Evolutionary conservation across 2,797 vertebrate species (phyloP), one percentile per base, ranked within the genome.

Genomic region (Amniataba percoides): DNA sequence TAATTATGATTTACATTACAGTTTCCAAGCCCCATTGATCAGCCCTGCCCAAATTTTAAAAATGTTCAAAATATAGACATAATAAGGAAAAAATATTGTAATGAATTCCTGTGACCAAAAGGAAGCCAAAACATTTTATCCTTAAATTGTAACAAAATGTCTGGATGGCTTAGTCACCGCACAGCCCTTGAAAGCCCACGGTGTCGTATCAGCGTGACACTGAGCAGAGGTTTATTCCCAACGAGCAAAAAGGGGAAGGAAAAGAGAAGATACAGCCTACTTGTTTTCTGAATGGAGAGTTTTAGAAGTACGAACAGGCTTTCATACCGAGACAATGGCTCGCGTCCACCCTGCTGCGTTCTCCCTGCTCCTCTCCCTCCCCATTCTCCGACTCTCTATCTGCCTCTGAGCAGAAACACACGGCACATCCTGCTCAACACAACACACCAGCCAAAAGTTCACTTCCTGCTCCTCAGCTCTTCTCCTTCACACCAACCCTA

Each of bases 341-440:
- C 55, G 3, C 43, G 78, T 92, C 91, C 92, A 88, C 92, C 93
- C 92, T 15, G 91, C 91, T 93, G 92, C 70, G 89, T 77, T 90
- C 87, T 77, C 84, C 87, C 79, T 85, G 85, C 89, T 89, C 87
- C 88, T 89, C 90, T 88, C 91, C 82, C 83, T 86, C 88, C 83
- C 88, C 66, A 45, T 83, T 81, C 90, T 74, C 84, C 67, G 57
- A 82, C 74, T 80, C 73, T 89, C 80, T 89, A 91, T 94, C 93
- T 92, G 88, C 86, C 87, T 86, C 80, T 90, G 91, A 95, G 92
- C 91, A 94, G 87, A 94, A 94, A 94, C 94, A 95, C 92, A 89
- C 88, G 79, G 93, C 92, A 93, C 93, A 93, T 95, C 94, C 95
- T 94, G 94, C 92, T 89, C 88, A 66, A 77, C 86, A 78, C 89